Conservation (phyloP, 2,888 invertebrate species). For the Exocentrus adspersus region DNA sequence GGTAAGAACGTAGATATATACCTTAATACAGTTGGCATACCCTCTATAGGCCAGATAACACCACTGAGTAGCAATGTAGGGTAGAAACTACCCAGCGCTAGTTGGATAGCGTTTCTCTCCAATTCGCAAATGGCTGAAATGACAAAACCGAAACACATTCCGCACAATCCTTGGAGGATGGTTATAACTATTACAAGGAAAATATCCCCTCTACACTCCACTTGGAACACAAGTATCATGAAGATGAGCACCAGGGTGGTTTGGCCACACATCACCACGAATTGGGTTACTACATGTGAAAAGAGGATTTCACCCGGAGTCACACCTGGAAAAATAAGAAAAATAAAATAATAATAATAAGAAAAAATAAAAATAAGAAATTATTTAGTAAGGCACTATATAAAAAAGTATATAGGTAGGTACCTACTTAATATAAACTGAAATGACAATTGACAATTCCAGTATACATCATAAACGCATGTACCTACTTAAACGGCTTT, state of each 20-base stretch:
- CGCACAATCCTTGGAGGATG: conserved; percentile 90
- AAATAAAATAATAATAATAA: too few relatives aligned
- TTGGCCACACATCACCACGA: conserved; percentile 95
- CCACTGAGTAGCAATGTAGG: conserved; percentile 89
- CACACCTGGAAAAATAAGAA: conserved; percentile 72
- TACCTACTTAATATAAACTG: too few relatives aligned
- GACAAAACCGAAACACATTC: conserved; percentile 96
- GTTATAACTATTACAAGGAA: conserved; percentile 86
- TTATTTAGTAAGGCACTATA: too few relatives aligned
- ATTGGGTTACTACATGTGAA: conserved; percentile 93
- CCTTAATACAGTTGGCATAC: conserved; percentile 84
- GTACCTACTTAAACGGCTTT: too few relatives aligned
- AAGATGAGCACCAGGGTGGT: conserved; percentile 90
- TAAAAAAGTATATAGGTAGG: too few relatives aligned
- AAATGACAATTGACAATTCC: too few relatives aligned
- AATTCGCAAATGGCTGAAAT: conserved; percentile 92
- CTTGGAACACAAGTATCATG: conserved; percentile 90
- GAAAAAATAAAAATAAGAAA: too few relatives aligned
- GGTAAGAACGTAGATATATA: conserved; percentile 88
- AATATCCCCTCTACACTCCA: conserved; percentile 90
- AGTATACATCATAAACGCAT: too few relatives aligned
- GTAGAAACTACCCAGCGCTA: conserved; percentile 94
- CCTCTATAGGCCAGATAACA: conserved; percentile 95
- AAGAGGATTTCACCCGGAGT: conserved; percentile 91
- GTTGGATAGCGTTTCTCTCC: conserved; percentile 91